These are phyloP conservation scores for Gnathonemus echidnorhynchus DNA, from an alignment of 2,113 vertebrate species.

Conservation along the genomic window DNA sequence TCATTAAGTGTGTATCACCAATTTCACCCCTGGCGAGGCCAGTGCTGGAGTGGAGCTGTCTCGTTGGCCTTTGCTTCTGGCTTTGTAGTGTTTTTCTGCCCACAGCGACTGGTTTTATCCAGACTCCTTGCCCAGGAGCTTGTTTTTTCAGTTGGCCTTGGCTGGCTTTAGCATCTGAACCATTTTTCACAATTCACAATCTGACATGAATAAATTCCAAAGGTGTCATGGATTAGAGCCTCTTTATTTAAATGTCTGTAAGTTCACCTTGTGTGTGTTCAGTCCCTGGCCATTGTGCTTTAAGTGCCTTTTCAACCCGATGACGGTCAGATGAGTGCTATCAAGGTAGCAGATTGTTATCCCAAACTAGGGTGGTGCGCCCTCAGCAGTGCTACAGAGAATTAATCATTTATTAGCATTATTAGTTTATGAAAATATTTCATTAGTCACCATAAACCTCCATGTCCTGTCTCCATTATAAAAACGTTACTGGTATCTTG, in stretches of 20 bases:
- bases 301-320: neutral
- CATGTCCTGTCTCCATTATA: neutral
- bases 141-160: neutral
- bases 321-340: neutral
- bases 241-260: neutral
- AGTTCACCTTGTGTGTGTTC: neutral
- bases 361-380: neutral
- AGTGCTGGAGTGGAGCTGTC: neutral
- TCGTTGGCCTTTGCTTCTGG: neutral
- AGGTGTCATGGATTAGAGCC: neutral
- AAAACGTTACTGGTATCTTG: neutral
- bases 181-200: neutral
- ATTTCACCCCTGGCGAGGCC: neutral
- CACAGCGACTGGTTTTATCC: neutral
- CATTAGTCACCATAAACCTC: neutral
- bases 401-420: neutral
- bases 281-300: neutral
- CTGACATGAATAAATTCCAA: neutral
- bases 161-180: neutral
- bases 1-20: neutral
- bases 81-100: neutral
- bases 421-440: neutral
- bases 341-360: neutral
- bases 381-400: neutral
- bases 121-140: neutral